These are phyloP conservation scores for Paraescarpia echinospica DNA, from an alignment of 1,140 invertebrate genomes.

Conservation along the genomic window DNA sequence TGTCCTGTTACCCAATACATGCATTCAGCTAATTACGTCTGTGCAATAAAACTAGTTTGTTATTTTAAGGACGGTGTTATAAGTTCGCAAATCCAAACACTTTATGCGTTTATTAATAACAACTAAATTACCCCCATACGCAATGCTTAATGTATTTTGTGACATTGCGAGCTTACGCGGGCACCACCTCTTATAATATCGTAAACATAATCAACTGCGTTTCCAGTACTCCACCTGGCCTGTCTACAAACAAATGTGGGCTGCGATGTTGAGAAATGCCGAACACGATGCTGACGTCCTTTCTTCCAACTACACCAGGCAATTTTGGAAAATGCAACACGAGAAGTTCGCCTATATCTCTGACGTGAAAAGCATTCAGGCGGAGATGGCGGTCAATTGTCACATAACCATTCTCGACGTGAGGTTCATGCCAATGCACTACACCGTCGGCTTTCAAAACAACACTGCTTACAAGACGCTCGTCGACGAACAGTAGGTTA, in stretches of 20 bases:
- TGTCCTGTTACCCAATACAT: too few species aligned
- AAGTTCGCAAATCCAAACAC: too few species aligned
- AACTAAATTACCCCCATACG: too few species aligned
- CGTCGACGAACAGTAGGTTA: not conserved
- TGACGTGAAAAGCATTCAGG: not conserved
- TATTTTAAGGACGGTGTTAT: too few species aligned
- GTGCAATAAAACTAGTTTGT: too few species aligned
- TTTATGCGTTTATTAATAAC: too few species aligned
- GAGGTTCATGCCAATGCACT: not conserved
- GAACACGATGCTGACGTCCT: not conserved
- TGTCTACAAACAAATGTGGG: not conserved
- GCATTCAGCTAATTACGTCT: too few species aligned
- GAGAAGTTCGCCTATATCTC: not conserved
- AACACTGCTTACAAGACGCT: slow-evolving; percentile 69
- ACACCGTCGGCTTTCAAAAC: not conserved
- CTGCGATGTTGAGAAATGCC: not conserved
- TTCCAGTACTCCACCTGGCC: not conserved
- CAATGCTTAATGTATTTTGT: too few species aligned
- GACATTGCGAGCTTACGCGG: too few species aligned
- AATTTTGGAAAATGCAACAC: not conserved
- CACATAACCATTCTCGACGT: not conserved
- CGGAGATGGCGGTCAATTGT: not conserved
- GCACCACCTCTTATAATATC: too few species aligned
- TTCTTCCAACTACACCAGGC: not conserved
- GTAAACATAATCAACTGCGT: slow-evolving; percentile 24